Percentiles rank a stretch among this genome's conserved stretches.
phyloP scores from a whole-genome alignment of 2,113 vertebrate genomes.

The Neolamprologus sp. region DNA sequence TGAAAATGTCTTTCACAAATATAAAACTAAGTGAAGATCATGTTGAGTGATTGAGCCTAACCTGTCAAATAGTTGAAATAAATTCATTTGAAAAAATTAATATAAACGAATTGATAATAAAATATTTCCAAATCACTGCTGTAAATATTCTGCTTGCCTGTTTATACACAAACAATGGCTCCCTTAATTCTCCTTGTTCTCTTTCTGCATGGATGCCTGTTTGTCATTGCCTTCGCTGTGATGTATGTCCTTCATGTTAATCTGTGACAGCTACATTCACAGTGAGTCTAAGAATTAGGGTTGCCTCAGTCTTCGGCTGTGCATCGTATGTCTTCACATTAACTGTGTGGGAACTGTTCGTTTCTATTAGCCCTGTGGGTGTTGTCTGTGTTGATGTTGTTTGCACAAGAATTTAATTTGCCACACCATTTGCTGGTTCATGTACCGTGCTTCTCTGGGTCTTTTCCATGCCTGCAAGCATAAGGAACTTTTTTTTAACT shows the following conservation, averaged over 20 bases:
- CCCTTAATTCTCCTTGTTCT: not conserved
- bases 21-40: not conserved
- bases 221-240: not conserved
- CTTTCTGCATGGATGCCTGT: not conserved
- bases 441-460: not conserved
- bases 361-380: not conserved
- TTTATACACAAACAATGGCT: not conserved
- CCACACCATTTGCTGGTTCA: slow-evolving; percentile 21
- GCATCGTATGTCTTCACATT: not conserved
- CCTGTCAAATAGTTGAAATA: not conserved
- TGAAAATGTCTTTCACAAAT: not conserved
- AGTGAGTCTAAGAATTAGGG: not conserved
- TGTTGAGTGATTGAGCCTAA: not conserved
- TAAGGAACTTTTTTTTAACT: not conserved
- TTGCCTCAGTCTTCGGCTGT: not conserved
- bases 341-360: not conserved
- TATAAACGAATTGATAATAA: not conserved
- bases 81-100: not conserved
- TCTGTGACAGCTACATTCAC: not conserved
- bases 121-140: not conserved
- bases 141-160: not conserved
- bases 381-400: not conserved
- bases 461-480: not conserved
- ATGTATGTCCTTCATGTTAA: not conserved
- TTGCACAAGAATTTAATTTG: slow-evolving; percentile 23